Conservation (phyloP, 2,888 invertebrate genomes). For the Plebejus argus region DNA sequence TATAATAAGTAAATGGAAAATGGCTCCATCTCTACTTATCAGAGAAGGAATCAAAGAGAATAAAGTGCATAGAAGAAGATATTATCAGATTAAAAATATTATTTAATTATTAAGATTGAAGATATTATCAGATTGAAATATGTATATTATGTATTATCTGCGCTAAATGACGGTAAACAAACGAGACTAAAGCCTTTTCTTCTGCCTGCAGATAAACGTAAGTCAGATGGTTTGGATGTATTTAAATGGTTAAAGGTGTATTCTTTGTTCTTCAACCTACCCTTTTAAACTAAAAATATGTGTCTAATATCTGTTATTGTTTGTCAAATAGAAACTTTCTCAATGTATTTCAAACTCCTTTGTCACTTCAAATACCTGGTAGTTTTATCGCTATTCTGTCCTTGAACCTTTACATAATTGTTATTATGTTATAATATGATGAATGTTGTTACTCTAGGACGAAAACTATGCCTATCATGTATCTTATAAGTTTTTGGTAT, state of each 20-base stretch:
- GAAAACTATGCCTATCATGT: neutral
- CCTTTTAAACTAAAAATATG: neutral
- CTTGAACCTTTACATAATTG: neutral
- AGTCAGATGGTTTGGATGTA: neutral
- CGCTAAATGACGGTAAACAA: neutral
- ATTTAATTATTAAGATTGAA: neutral
- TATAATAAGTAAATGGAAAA: neutral
- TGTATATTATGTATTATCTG: neutral
- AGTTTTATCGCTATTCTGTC: neutral
- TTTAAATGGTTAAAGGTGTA: neutral
- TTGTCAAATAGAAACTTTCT: neutral
- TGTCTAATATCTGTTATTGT: neutral
- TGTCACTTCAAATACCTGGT: neutral
- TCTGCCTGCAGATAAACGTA: neutral
- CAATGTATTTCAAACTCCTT: neutral
- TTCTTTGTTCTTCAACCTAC: neutral
- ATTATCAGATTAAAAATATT: neutral
- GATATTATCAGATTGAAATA: neutral
- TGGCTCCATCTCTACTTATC: neutral
- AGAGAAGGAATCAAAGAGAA: too few species aligned
- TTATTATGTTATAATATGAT: neutral
- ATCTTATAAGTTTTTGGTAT: neutral
- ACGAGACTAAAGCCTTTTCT: neutral
- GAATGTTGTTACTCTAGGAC: neutral
- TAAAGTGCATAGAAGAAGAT: neutral